phyloP scores from a whole-genome alignment of 30 jellyfish, hydroid and myxozoan species.

The Cassiopea andromeda region DNA sequence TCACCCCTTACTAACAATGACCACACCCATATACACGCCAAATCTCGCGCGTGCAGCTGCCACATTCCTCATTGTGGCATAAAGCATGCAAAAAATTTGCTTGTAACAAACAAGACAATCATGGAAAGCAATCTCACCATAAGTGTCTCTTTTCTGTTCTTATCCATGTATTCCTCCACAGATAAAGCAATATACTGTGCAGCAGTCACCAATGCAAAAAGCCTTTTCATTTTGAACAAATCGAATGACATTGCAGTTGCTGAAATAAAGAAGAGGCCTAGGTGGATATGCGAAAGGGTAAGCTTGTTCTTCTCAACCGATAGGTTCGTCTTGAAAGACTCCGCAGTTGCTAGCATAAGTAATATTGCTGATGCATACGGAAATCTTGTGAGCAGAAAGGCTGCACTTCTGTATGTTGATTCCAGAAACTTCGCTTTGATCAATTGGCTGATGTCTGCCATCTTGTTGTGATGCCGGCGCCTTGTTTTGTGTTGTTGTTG shows the following conservation, averaged over 20 bases:
- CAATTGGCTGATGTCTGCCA: conserved; percentile 21
- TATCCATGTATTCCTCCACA: conserved; percentile 59
- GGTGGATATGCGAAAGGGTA: conserved; percentile 66
- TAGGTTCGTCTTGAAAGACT: conserved; percentile 41
- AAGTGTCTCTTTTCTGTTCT: conserved; percentile 37
- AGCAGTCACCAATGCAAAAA: conserved; percentile 75
- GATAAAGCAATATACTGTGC: conserved; percentile 59
- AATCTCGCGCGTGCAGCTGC: too few species aligned
- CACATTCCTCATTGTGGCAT: too few species aligned
- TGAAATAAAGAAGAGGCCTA: conserved; percentile 76
- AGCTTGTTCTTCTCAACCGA: conserved; percentile 24
- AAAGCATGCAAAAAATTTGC: too few species aligned
- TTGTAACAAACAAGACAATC: neutral
- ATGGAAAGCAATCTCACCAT: conserved; percentile 12
- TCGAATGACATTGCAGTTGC: conserved; percentile 94
- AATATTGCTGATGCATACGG: conserved; percentile 92
- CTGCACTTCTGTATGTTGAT: conserved; percentile 37
- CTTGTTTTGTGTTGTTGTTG: conserved; percentile 21
- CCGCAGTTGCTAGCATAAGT: conserved; percentile 89
- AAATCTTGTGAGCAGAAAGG: conserved; percentile 75
- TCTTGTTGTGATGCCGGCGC: neutral
- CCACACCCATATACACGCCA: too few species aligned
- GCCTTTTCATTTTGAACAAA: conserved; percentile 72
- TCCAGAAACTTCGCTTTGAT: conserved; percentile 28
- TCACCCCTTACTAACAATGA: too few species aligned